phyloP scores from a whole-genome alignment of 1,140 invertebrate species.

The Drosophila paulistorum region DNA sequence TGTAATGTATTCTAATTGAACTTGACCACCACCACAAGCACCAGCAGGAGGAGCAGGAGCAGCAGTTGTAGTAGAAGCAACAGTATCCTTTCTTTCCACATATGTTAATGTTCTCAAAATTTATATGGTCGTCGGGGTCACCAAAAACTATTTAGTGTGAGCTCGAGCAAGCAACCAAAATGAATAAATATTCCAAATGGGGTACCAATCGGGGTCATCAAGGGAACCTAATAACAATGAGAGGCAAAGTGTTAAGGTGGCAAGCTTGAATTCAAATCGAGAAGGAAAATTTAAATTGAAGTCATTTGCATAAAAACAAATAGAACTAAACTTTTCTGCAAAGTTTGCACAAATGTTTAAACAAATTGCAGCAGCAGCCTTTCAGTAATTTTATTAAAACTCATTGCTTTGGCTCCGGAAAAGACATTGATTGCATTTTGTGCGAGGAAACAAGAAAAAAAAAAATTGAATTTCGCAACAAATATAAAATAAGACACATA shows the following conservation, averaged over 20 bases:
- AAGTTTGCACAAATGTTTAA: constrained; percentile 57
- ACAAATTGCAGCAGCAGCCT: constrained; percentile 24
- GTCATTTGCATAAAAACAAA: constrained; percentile 59
- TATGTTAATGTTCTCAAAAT: constrained; percentile 2
- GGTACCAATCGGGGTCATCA: no score
- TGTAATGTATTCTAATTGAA: constrained; percentile 80
- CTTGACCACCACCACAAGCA: constrained; percentile 53
- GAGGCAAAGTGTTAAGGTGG: not conserved
- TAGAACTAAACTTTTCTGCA: constrained; percentile 24
- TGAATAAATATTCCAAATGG: no score
- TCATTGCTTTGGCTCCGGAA: constrained; percentile 28
- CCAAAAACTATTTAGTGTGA: not conserved
- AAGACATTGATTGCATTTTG: constrained; percentile 43
- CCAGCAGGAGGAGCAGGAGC: not conserved
- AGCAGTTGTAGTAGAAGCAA: not conserved
- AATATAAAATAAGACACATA: constrained; percentile 14
- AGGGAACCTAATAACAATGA: no score
- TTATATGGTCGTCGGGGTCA: constrained; percentile 1
- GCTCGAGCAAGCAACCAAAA: no score
- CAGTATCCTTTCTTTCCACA: constrained; percentile 1
- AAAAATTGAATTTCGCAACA: constrained; percentile 5
- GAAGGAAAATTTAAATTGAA: constrained; percentile 20
- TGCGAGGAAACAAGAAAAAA: constrained; percentile 1
- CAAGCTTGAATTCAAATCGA: not conserved
- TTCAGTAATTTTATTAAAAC: constrained; percentile 72